These are phyloP conservation scores for Aleadryas rufinucha DNA, from an alignment of 2,113 vertebrate species.

Conservation along the genomic window DNA sequence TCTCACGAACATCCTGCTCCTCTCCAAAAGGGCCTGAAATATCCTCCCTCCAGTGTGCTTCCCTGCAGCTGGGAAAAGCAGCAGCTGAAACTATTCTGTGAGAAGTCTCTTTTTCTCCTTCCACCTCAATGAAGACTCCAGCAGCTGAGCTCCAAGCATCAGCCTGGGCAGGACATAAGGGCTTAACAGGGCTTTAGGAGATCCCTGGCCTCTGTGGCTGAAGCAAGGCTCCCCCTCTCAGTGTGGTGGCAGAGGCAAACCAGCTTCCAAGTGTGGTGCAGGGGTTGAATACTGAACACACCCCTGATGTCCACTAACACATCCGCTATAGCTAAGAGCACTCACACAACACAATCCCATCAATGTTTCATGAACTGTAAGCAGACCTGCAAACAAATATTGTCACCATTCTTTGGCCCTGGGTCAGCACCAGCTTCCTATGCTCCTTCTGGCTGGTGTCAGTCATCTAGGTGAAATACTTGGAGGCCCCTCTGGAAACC, in stretches of 20 bases:
- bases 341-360: neutral
- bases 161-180: neutral
- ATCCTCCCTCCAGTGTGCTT: neutral
- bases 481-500: conserved; percentile 18
- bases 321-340: neutral
- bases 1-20: neutral
- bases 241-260: neutral
- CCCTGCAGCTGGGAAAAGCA: neutral
- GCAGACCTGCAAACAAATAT: neutral
- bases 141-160: neutral
- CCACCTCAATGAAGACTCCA: neutral
- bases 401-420: neutral
- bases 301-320: neutral
- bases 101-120: neutral
- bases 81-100: neutral
- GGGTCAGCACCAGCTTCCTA: fast-evolving
- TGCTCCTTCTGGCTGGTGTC: fast-evolving
- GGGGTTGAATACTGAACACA: neutral
- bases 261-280: neutral
- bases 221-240: neutral
- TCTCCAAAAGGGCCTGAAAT: neutral
- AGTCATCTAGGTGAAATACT: conserved; percentile 63
- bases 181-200: neutral
- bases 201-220: neutral
- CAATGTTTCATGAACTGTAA: neutral